Conservation (phyloP, 2,888 invertebrate genomes). For the Monochamus alternatus region DNA sequence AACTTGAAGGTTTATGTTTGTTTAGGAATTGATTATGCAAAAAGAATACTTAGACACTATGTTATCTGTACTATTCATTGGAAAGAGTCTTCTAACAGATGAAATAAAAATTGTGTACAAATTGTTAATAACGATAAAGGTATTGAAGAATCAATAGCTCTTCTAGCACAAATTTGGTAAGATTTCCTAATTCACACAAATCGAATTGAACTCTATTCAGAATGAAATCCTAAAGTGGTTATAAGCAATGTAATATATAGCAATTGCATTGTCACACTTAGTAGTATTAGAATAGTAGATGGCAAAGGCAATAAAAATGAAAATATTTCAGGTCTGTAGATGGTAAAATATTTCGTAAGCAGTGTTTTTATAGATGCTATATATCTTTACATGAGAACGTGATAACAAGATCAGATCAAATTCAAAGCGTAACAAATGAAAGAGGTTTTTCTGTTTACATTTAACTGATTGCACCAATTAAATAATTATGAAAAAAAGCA, state of each 20-base stretch:
- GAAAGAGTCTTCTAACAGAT: too few relatives aligned
- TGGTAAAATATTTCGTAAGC: slow-evolving; percentile 2
- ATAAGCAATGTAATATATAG: neutral
- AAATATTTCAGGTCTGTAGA: neutral
- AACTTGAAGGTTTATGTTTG: neutral
- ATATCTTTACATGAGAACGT: neutral
- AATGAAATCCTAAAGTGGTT: neutral
- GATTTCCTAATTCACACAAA: too few relatives aligned
- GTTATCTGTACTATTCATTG: too few relatives aligned
- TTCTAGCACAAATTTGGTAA: too few relatives aligned
- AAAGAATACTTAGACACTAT: too few relatives aligned
- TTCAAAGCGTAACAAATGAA: too few relatives aligned
- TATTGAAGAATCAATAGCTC: too few relatives aligned
- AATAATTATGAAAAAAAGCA: too few relatives aligned
- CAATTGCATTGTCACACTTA: neutral
- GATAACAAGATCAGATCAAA: neutral
- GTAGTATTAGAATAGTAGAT: slow-evolving; percentile 4
- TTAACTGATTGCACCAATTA: too few relatives aligned
- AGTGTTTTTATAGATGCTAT: neutral
- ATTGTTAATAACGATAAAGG: too few relatives aligned
- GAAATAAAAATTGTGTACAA: too few relatives aligned
- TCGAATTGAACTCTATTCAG: neutral
- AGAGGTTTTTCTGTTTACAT: too few relatives aligned
- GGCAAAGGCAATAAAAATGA: neutral
- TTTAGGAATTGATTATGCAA: neutral